Base-by-base conservation (phyloP, 2,888 invertebrate genomes). In the Drosophila paramelanica region DNA sequence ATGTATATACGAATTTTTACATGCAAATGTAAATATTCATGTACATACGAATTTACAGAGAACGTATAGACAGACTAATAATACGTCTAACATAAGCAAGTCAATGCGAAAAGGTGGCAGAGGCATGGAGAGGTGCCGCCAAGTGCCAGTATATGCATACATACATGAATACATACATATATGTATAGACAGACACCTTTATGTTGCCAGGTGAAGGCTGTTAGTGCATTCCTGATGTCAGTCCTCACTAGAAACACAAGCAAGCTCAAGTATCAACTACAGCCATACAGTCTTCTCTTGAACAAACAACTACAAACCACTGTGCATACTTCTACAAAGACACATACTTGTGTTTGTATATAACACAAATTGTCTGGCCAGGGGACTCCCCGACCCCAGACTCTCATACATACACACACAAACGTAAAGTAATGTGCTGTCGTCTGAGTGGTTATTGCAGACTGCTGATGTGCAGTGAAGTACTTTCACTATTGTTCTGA, bases 401-500 rank as follows among this genome's bases (percentile, higher is more conserved):
- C 23, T 38, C 17, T 27, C 33, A 11, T 43, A 36, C 39, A 39
- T 14, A 14, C 7, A n/a, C 4, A 1, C 14, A 39, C 51, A 62
- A 47, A 67, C 33, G 56, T 50, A 47, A 73, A 67, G 68, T 67
- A 56, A 33, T 52, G 61, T 59, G 50, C 45, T 65, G 52, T 55
- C 49, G 78, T 81, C 75, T 81, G 76, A 81, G 83, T 83, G 70
- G 47, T 38, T 77, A 56, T 71, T 62, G 60, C 70, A 74, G 81
- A 79, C 80, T 62, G 79, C 55, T 62, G 43, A 66, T 78, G 65
- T 70, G 55, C 58, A 50, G 50, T 80, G 67, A 80, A 80, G 80
- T 83, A 80, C 83, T 80, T 84, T 84, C 77, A 81, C 75, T 77
- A 79, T 77, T 82, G 79, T 75, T 67, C 49, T 64, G 46, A 81